Evolutionary conservation across 2,888 invertebrate genomes (phyloP).

Genomic region (Coelinius sp.): DNA sequence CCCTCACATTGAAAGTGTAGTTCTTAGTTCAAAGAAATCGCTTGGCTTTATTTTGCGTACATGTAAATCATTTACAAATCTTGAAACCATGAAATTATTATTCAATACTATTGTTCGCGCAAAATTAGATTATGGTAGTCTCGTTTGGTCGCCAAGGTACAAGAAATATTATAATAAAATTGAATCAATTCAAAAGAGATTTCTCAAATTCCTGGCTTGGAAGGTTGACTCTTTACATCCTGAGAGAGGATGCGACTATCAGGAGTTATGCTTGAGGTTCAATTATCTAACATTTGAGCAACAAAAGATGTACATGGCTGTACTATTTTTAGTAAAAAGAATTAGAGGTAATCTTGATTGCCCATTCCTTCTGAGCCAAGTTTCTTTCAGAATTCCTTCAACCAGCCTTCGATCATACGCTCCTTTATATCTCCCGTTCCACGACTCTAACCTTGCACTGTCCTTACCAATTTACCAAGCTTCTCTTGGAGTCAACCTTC

Average conservation of each 20-base stretch:
- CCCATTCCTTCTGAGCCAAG: too few relatives aligned
- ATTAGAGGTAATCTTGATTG: neutral
- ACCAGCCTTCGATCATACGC: too few relatives aligned
- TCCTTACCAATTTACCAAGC: too few relatives aligned
- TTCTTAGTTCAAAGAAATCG: neutral
- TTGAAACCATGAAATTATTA: neutral
- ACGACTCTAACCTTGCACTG: too few relatives aligned
- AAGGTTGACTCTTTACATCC: neutral
- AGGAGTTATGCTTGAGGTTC: neutral
- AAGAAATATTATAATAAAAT: neutral
- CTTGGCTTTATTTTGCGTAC: neutral
- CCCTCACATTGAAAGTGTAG: neutral
- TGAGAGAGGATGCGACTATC: neutral
- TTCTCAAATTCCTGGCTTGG: neutral
- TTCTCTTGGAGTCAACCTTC: too few relatives aligned
- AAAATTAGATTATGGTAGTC: neutral
- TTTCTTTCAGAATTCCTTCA: too few relatives aligned
- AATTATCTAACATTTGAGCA: neutral
- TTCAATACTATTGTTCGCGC: neutral
- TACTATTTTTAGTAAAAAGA: neutral
- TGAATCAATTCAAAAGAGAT: neutral
- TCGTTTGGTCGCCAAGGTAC: neutral
- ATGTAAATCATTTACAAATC: neutral
- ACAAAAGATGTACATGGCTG: neutral
- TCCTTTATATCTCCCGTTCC: too few relatives aligned